A percentile compares a stretch with the other conserved stretches of the same genome.
These are phyloP conservation scores for Alitta virens DNA, from an alignment of 2,888 invertebrate species.

Conservation along the genomic window DNA sequence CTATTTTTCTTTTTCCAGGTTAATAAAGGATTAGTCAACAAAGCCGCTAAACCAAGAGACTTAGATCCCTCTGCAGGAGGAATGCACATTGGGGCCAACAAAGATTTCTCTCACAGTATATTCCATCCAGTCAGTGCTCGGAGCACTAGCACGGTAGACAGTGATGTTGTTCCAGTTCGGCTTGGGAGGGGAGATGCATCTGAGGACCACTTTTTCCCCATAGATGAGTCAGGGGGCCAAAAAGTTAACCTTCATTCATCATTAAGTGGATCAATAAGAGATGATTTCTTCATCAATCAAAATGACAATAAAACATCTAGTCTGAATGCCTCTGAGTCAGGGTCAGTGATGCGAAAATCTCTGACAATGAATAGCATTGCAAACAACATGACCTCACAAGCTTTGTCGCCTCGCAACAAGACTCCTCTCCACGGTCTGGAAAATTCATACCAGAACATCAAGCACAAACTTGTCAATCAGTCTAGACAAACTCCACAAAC, in stretches of 20 bases:
- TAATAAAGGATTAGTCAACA: no score
- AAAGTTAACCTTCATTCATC: no score
- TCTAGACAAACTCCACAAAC: conserved; percentile 26
- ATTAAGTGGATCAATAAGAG: not conserved
- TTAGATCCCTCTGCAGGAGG: no score
- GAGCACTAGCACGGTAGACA: conserved; percentile 28
- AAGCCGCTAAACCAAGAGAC: no score
- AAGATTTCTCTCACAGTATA: conserved; percentile 29
- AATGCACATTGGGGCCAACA: not conserved
- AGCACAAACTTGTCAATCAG: conserved; percentile 54
- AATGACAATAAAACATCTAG: not conserved
- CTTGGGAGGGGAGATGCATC: no score
- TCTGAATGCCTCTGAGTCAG: not conserved
- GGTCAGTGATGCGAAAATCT: not conserved
- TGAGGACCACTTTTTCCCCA: no score
- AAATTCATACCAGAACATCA: conserved; percentile 54
- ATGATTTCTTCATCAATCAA: conserved; percentile 5
- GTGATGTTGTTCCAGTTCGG: conserved; percentile 12
- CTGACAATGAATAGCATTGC: conserved; percentile 35
- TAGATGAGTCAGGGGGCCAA: not conserved
- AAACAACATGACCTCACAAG: conserved; percentile 51
- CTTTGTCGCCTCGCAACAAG: conserved; percentile 38
- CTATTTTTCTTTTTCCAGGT: no score
- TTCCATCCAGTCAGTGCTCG: conserved; percentile 31
- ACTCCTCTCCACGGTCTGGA: conserved; percentile 48